Percentiles rank a stretch among this genome's conserved stretches.
Evolutionary conservation across 2,888 invertebrate species (phyloP).

Genomic region (Frankliniella fusca): DNA sequence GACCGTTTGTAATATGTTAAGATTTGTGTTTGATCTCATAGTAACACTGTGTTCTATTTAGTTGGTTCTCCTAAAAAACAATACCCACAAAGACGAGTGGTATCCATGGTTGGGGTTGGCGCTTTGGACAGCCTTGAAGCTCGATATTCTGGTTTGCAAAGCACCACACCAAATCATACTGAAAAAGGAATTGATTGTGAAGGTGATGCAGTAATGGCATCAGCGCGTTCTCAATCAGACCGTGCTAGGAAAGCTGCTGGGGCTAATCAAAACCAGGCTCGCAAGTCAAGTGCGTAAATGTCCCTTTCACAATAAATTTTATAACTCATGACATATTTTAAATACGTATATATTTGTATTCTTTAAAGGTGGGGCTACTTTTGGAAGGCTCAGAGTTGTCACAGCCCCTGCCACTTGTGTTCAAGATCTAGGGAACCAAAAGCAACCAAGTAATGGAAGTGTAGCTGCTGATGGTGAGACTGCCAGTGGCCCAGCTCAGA

Average conservation of each 20-base stretch:
- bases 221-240: slow-evolving; percentile 51
- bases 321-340: not conserved
- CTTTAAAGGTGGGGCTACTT: slow-evolving; percentile 55
- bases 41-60: slow-evolving; percentile 6
- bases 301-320: not conserved
- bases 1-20: slow-evolving; percentile 19
- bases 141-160: not conserved
- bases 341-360: not conserved
- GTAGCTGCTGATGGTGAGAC: slow-evolving; percentile 30
- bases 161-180: slow-evolving; percentile 37
- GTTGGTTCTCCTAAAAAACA: slow-evolving; percentile 50
- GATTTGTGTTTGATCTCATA: not conserved
- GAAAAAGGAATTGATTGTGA: slow-evolving; percentile 58
- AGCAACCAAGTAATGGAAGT: slow-evolving; percentile 13
- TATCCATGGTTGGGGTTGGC: slow-evolving; percentile 50
- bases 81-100: slow-evolving; percentile 46
- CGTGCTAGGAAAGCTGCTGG: slow-evolving; percentile 44
- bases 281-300: slow-evolving; percentile 38
- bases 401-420: slow-evolving; percentile 61
- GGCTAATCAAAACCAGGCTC: slow-evolving; percentile 39
- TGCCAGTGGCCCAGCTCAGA: slow-evolving; percentile 30
- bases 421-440: slow-evolving; percentile 47
- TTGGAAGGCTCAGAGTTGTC: slow-evolving; percentile 68
- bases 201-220: slow-evolving; percentile 56
- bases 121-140: slow-evolving; percentile 28